These are phyloP conservation scores for Rhinoderma darwinii DNA, from an alignment of 2,113 vertebrate species.

Conservation along the genomic window DNA sequence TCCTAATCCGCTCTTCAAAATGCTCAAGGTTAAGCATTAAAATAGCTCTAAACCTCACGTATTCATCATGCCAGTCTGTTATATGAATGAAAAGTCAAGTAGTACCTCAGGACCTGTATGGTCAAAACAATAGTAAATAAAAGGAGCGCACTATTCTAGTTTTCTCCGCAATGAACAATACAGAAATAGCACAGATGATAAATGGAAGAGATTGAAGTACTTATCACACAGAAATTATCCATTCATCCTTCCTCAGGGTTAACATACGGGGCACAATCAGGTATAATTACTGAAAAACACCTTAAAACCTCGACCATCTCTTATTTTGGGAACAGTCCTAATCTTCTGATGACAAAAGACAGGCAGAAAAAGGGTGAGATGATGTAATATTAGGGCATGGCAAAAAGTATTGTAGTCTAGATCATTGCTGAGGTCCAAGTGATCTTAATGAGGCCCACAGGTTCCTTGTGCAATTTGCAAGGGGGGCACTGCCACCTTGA, in stretches of 20 bases:
- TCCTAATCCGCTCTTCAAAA: constrained; percentile 6
- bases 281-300: not conserved
- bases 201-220: not conserved
- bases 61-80: not conserved
- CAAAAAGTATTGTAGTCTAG: no score
- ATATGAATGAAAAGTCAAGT: constrained; percentile 9
- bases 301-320: no score
- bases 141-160: not conserved
- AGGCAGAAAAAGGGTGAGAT: no score
- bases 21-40: not conserved
- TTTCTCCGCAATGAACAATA: not conserved
- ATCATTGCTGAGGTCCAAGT: no score
- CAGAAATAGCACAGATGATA: not conserved
- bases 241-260: not conserved
- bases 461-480: no score
- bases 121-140: not conserved
- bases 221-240: not conserved
- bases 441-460: no score
- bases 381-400: no score
- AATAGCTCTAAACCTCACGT: not conserved
- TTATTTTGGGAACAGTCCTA: no score
- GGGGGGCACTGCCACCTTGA: no score
- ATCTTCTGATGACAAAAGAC: no score
- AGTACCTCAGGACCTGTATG: not conserved
- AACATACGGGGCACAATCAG: not conserved